A percentile compares a stretch with the other conserved stretches of the same genome.
Conservation (phyloP, 2,797 vertebrate species). For the Anolis apletophallus region DNA sequence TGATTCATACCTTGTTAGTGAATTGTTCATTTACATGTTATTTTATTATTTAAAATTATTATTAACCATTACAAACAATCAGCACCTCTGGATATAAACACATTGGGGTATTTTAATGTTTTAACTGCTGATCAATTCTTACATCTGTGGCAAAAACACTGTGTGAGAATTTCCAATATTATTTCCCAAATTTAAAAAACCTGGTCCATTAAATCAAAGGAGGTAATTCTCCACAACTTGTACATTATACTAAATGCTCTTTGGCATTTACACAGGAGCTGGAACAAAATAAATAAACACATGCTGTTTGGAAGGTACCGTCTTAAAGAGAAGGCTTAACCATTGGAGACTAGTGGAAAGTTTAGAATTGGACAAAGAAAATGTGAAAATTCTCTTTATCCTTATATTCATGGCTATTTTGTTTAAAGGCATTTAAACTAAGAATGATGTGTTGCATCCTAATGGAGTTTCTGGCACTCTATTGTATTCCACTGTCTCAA, state of each 20-base stretch:
- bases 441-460: slow-evolving; percentile 9
- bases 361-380: background rate
- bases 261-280: background rate
- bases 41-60: background rate
- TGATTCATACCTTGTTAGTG: background rate
- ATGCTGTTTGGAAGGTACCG: background rate
- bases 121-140: background rate
- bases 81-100: no score
- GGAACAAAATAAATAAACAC: background rate
- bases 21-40: background rate
- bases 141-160: background rate
- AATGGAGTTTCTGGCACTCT: slow-evolving; percentile 2
- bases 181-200: background rate
- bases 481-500: background rate
- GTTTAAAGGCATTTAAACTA: slow-evolving; percentile 16
- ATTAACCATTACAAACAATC: background rate
- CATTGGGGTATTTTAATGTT: background rate
- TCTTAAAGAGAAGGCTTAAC: background rate
- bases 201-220: background rate
- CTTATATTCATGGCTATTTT: background rate
- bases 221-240: background rate
- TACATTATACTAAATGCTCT: background rate
- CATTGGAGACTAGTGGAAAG: background rate
- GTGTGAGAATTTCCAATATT: no score
- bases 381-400: background rate